phyloP scores from a whole-genome alignment of 2,113 vertebrate genomes.

The Istiophorus platypterus region DNA sequence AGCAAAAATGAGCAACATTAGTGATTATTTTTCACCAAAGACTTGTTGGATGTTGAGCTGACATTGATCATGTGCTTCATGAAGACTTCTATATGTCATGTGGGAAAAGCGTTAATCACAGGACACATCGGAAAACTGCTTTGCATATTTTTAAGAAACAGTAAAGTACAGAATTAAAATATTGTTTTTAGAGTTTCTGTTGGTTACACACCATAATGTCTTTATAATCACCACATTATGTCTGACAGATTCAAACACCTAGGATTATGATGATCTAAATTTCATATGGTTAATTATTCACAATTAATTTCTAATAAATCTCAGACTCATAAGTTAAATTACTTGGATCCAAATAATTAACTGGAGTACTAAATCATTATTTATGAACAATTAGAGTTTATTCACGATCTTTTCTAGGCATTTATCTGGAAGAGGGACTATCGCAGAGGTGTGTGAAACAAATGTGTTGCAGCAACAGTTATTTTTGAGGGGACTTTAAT shows the following conservation, averaged over 20 bases:
- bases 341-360: not conserved
- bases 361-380: not conserved
- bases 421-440: not conserved
- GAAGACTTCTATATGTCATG: too few relatives aligned
- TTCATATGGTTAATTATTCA: not conserved
- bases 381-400: not conserved
- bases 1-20: slow-evolving; percentile 8
- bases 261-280: not conserved
- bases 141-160: not conserved
- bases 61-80: not conserved
- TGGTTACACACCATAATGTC: not conserved
- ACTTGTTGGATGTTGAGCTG: not conserved
- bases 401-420: not conserved
- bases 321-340: not conserved
- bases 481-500: not conserved
- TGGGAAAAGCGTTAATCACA: not conserved
- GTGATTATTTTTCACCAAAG: not conserved
- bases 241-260: not conserved
- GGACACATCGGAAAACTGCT: not conserved
- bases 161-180: not conserved
- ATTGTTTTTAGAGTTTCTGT: not conserved
- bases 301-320: not conserved
- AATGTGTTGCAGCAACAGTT: not conserved
- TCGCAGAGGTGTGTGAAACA: slow-evolving; percentile 30
- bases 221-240: not conserved